These are phyloP conservation scores for Motacilla tschutschensis DNA, from an alignment of 2,113 vertebrate genomes.

Conservation along the genomic window DNA sequence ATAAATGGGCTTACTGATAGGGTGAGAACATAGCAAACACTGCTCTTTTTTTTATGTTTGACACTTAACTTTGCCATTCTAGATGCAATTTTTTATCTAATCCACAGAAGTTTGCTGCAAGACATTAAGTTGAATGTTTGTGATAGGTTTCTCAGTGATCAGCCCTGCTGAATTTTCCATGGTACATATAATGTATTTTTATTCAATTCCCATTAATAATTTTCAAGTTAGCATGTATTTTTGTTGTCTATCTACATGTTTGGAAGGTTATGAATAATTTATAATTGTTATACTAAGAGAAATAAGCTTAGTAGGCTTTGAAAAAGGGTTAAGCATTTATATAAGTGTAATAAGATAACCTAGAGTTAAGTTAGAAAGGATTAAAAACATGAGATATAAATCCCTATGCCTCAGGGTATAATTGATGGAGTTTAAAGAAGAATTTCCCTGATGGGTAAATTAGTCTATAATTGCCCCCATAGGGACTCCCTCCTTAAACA, in stretches of 20 bases:
- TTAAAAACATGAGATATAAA: conserved; percentile 39
- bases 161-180: not conserved
- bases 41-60: not conserved
- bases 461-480: conserved; percentile 37
- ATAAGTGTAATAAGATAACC: conserved; percentile 22
- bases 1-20: not conserved
- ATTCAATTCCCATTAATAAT: not conserved
- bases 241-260: not conserved
- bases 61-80: not conserved
- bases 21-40: not conserved
- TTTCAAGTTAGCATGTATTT: not conserved
- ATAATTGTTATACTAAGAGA: not conserved
- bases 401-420: conserved; percentile 11
- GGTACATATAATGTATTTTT: not conserved
- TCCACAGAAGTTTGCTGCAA: not conserved
- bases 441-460: conserved; percentile 51
- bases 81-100: not conserved
- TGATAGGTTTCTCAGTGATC: not conserved
- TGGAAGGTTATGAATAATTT: not conserved
- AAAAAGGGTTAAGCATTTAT: conserved; percentile 25
- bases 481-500: conserved; percentile 32
- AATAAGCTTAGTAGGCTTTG: not conserved
- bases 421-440: conserved; percentile 41
- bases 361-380: conserved; percentile 24
- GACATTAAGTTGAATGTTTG: not conserved